These are phyloP conservation scores for Aporophyla nigra DNA, from an alignment of 2,888 invertebrate species.

Conservation along the genomic window DNA sequence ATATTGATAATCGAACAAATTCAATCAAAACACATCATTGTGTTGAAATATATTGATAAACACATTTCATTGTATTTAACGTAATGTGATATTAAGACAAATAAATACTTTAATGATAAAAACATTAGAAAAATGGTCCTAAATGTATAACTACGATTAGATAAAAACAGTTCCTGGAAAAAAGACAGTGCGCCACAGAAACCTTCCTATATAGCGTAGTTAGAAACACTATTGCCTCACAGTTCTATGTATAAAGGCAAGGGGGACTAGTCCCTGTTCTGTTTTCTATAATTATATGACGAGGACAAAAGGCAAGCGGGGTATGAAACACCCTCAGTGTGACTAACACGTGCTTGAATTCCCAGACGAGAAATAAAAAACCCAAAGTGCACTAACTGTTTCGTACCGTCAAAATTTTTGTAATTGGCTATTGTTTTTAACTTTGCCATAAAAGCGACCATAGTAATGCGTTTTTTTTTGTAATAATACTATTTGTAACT, in stretches of 20 bases:
- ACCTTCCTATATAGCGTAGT: constrained; percentile 1
- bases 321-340: constrained; percentile 15
- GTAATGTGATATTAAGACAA: too few relatives aligned
- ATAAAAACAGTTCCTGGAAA: neutral
- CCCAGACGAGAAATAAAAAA: constrained; percentile 28
- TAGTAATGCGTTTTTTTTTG: too few relatives aligned
- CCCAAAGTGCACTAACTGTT: neutral
- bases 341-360: constrained; percentile 35
- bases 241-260: neutral
- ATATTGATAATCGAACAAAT: neutral
- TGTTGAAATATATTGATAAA: neutral
- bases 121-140: neutral
- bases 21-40: neutral
- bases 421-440: neutral
- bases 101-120: neutral
- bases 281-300: constrained; percentile 41
- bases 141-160: neutral
- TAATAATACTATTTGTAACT: neutral
- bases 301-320: constrained; percentile 32
- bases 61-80: neutral
- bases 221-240: neutral
- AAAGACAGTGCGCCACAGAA: neutral
- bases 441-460: neutral
- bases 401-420: neutral
- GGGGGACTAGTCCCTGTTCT: constrained; percentile 30